These are phyloP conservation scores for Typhlichthys subterraneus DNA, from an alignment of 2,797 vertebrate species.

Conservation along the genomic window DNA sequence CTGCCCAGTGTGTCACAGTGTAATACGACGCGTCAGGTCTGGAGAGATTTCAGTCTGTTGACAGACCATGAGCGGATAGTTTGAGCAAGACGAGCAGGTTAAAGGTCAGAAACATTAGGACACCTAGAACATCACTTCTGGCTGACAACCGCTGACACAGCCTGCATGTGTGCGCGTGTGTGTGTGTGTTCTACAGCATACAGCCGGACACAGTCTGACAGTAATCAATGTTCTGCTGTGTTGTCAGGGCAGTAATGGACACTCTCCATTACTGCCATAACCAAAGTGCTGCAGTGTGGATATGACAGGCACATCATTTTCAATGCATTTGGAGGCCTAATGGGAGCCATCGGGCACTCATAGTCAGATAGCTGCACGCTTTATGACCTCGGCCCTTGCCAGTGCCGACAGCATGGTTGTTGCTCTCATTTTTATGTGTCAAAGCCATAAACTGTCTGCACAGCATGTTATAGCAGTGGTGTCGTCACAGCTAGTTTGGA, in stretches of 20 bases:
- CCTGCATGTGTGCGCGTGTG: too few relatives aligned
- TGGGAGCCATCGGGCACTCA: slow-evolving; percentile 55
- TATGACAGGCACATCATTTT: slow-evolving; percentile 42
- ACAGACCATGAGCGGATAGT: neutral
- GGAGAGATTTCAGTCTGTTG: neutral
- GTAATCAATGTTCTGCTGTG: slow-evolving; percentile 56
- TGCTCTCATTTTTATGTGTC: slow-evolving; percentile 32
- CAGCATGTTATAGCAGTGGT: slow-evolving; percentile 1
- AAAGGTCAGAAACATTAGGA: slow-evolving; percentile 6
- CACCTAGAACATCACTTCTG: neutral
- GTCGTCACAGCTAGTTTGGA: too few relatives aligned
- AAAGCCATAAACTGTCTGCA: slow-evolving; percentile 15
- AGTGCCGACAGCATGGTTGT: slow-evolving; percentile 41
- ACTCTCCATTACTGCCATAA: slow-evolving; percentile 48
- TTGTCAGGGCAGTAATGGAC: slow-evolving; percentile 50
- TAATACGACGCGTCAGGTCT: neutral
- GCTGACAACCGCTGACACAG: too few relatives aligned
- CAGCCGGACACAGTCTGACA: slow-evolving; percentile 17
- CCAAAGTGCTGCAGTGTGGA: slow-evolving; percentile 16
- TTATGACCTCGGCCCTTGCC: slow-evolving; percentile 41
- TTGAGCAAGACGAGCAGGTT: slow-evolving; percentile 2
- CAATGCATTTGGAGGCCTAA: slow-evolving; percentile 54
- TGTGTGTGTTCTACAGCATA: neutral
- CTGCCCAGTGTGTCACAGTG: slow-evolving; percentile 28
- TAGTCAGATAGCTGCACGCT: slow-evolving; percentile 38